phyloP scores from a whole-genome alignment of 2,888 invertebrate species.

The Tethea ocularis region DNA sequence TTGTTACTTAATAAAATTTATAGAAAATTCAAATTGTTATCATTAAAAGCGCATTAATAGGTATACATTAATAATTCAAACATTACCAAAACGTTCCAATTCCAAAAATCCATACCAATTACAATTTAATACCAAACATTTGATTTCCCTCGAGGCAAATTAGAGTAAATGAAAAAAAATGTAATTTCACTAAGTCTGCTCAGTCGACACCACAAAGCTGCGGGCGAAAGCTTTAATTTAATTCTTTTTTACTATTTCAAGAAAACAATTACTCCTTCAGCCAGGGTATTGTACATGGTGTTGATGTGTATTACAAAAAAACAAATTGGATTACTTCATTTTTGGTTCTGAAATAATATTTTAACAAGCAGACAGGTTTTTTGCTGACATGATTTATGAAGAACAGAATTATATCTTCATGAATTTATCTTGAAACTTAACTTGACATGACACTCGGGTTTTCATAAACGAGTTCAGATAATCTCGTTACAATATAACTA shows the following conservation, averaged over 20 bases:
- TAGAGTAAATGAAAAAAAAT: slow-evolving; percentile 7
- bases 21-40: no score
- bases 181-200: slow-evolving; percentile 7
- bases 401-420: background rate
- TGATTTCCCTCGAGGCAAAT: background rate
- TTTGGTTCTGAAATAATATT: background rate
- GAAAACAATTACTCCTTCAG: slow-evolving; percentile 4
- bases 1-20: no score
- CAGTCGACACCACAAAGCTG: slow-evolving; percentile 2
- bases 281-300: background rate
- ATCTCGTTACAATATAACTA: no score
- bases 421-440: no score
- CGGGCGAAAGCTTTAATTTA: slow-evolving; percentile 4
- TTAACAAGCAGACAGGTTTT: background rate
- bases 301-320: no score
- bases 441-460: no score
- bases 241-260: slow-evolving; percentile 5
- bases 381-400: background rate
- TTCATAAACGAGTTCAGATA: no score
- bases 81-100: no score
- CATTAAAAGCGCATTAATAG: no score
- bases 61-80: no score
- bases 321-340: background rate
- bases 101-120: background rate
- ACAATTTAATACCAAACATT: slow-evolving; percentile 2